Conservation (phyloP, 2,888 invertebrate genomes). For the Synanthedon formicaeformis region DNA sequence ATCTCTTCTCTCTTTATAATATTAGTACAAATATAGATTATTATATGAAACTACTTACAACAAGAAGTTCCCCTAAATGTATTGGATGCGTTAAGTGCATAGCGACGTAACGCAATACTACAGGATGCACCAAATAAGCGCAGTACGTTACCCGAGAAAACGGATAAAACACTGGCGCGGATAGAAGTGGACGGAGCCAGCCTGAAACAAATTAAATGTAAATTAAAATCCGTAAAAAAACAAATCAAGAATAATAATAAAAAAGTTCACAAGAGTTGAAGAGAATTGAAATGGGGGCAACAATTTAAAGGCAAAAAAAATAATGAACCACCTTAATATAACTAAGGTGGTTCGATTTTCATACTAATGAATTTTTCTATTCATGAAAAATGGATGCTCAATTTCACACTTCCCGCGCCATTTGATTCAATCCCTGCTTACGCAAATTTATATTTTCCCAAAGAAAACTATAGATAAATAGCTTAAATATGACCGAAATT, state of each 20-base stretch:
- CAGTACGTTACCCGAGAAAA: slow-evolving; percentile 90
- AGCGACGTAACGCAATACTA: slow-evolving; percentile 82
- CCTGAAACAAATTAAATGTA: slow-evolving; percentile 32
- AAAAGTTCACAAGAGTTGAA: neutral
- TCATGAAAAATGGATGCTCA: too few species aligned
- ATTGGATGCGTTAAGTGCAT: slow-evolving; percentile 86
- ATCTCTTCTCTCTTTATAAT: neutral
- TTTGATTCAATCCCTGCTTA: too few species aligned
- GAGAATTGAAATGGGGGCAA: too few species aligned
- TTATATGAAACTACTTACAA: slow-evolving; percentile 62
- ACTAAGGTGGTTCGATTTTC: too few species aligned
- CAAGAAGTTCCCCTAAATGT: slow-evolving; percentile 82
- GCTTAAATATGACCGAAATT: too few species aligned
- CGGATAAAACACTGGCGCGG: slow-evolving; percentile 83
- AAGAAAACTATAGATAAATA: too few species aligned
- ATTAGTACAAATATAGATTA: neutral
- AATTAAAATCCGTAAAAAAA: neutral
- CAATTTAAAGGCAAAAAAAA: too few species aligned
- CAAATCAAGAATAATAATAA: neutral
- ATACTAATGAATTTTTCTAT: too few species aligned
- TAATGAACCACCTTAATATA: too few species aligned
- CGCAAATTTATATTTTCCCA: too few species aligned
- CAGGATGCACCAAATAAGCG: slow-evolving; percentile 86
- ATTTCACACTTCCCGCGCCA: too few species aligned
- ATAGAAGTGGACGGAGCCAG: slow-evolving; percentile 77